Percentiles rank a stretch among this genome's conserved stretches.
These are phyloP conservation scores for Cephalopterus ornatus DNA, from an alignment of 2,113 vertebrate species.

Conservation along the genomic window DNA sequence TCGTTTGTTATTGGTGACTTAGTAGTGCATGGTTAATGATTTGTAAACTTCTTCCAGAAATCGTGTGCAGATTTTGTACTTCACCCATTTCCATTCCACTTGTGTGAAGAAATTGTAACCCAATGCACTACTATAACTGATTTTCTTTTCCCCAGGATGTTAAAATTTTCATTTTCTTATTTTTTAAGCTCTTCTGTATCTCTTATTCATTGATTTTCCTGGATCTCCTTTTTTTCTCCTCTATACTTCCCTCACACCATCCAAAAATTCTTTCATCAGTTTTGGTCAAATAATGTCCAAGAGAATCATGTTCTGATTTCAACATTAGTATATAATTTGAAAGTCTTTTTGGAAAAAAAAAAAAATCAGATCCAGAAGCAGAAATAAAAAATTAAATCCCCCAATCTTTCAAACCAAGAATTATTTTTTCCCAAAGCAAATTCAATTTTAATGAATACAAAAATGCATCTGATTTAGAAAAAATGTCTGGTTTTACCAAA, in stretches of 20 bases:
- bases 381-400: rapidly evolving
- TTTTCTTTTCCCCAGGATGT: background rate
- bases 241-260: background rate
- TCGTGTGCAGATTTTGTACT: background rate
- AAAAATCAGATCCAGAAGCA: background rate
- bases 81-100: background rate
- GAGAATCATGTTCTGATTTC: background rate
- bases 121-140: background rate
- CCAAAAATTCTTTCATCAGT: background rate
- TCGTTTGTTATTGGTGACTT: background rate
- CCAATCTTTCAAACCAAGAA: background rate
- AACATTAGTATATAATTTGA: background rate
- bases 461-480: background rate
- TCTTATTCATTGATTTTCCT: background rate
- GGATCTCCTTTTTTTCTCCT: background rate
- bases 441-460: background rate
- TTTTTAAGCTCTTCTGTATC: background rate
- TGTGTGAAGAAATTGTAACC: background rate
- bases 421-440: background rate
- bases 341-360: background rate
- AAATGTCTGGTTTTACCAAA: background rate
- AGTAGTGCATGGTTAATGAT: background rate
- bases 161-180: background rate
- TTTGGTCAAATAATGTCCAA: background rate
- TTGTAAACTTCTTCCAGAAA: background rate